Evolutionary conservation across 2,113 vertebrate species (phyloP).

Genomic region (Ceratotherium simum): DNA sequence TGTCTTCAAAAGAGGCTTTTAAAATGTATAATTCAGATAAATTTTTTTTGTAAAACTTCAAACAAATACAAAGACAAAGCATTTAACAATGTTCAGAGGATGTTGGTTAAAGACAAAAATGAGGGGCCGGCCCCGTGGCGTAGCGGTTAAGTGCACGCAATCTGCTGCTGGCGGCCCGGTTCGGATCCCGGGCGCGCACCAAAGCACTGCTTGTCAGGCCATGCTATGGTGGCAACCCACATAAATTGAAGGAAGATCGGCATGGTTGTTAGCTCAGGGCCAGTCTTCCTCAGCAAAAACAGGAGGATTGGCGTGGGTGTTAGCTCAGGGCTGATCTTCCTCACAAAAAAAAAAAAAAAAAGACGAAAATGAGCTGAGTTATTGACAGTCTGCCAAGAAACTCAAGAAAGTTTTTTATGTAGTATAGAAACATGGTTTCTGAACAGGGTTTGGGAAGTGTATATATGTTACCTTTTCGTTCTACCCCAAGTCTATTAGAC

Average conservation of each 20-base stretch:
- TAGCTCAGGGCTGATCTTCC: no score
- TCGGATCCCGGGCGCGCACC: no score
- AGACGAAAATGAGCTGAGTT: neutral
- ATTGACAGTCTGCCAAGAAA: neutral
- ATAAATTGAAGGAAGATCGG: no score
- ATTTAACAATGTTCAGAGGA: neutral
- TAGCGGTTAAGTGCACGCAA: no score
- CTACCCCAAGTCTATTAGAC: neutral
- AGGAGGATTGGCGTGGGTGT: no score
- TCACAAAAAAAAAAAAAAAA: no score
- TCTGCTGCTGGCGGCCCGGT: no score
- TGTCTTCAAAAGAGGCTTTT: constrained; percentile 21
- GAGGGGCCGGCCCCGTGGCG: neutral
- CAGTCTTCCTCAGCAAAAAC: no score
- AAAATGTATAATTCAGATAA: neutral
- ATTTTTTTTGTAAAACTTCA: neutral
- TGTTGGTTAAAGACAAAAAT: constrained; percentile 35
- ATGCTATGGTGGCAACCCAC: no score
- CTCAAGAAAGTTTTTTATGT: neutral
- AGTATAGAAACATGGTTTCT: neutral
- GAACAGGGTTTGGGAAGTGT: neutral
- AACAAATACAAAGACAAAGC: neutral
- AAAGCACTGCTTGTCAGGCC: no score
- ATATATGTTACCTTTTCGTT: neutral
- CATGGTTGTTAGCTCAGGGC: no score